Conservation (phyloP, 2,888 invertebrate genomes). For the Ariolimax columbianus region DNA sequence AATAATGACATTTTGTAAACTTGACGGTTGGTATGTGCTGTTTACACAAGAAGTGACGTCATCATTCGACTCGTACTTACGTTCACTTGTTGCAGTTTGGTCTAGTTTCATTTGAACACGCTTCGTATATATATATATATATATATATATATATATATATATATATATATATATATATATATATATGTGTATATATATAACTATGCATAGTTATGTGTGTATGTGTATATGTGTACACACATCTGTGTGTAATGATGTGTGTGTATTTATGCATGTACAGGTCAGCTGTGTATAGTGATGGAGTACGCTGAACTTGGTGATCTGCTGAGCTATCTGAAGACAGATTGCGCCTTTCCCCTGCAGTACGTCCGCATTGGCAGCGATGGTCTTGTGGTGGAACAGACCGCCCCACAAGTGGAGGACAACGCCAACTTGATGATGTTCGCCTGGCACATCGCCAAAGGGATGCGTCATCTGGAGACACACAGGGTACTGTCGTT, state of each 20-base stretch:
- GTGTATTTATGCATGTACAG: slow-evolving; percentile 35
- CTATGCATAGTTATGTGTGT: not conserved
- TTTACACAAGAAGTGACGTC: too few species aligned
- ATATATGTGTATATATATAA: not conserved
- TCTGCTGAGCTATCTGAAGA: slow-evolving; percentile 58
- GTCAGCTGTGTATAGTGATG: slow-evolving; percentile 61
- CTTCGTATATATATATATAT: too few species aligned
- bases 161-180: not conserved
- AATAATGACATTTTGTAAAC: too few species aligned
- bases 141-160: not conserved
- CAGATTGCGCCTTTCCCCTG: slow-evolving; percentile 49
- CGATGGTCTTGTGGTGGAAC: slow-evolving; percentile 54
- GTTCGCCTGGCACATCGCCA: slow-evolving; percentile 62
- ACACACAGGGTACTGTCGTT: slow-evolving; percentile 52
- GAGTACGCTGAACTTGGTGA: slow-evolving; percentile 62
- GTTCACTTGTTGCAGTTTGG: too few species aligned
- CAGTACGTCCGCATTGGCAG: slow-evolving; percentile 56
- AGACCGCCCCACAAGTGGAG: slow-evolving; percentile 53
- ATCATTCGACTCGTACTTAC: too few species aligned
- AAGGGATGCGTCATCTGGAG: slow-evolving; percentile 61
- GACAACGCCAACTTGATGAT: slow-evolving; percentile 57
- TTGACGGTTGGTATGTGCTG: too few species aligned
- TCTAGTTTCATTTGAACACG: too few species aligned
- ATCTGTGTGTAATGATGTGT: not conserved
- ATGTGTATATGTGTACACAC: not conserved